These are phyloP conservation scores for Porites evermanni DNA, from an alignment of 92 coral and sea anemone species.

Conservation along the genomic window DNA sequence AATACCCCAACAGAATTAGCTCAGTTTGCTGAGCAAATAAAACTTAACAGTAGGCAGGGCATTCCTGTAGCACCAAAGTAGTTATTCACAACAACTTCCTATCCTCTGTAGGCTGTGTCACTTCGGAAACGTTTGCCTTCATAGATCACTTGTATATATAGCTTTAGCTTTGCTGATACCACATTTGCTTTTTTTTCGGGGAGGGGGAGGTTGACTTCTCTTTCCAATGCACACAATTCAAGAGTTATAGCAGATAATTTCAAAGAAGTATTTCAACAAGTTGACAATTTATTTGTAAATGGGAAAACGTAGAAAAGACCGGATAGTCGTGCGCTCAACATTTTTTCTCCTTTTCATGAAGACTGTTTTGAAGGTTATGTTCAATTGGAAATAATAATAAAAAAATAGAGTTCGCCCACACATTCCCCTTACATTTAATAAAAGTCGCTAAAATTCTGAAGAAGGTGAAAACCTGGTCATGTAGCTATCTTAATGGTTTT, in stretches of 20 bases:
- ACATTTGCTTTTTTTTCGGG: background rate
- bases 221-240: background rate
- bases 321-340: background rate
- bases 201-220: background rate
- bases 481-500: background rate
- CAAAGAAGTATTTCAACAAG: background rate
- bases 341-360: background rate
- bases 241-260: background rate
- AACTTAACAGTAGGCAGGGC: conserved; percentile 40
- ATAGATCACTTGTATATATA: conserved; percentile 43
- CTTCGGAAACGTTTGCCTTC: conserved; percentile 48
- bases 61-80: conserved; percentile 48
- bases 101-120: background rate
- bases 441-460: background rate
- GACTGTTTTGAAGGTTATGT: conserved; percentile 23
- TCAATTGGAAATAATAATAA: conserved; percentile 5
- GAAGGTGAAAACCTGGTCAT: background rate
- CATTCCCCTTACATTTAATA: background rate
- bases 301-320: background rate
- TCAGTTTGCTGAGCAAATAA: conserved; percentile 46
- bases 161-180: background rate
- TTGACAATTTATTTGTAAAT: background rate
- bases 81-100: background rate
- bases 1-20: conserved; percentile 21
- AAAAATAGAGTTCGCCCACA: conserved; percentile 43